Conservation (phyloP, 2,888 invertebrate genomes). For the Oxystoma pomonae region DNA sequence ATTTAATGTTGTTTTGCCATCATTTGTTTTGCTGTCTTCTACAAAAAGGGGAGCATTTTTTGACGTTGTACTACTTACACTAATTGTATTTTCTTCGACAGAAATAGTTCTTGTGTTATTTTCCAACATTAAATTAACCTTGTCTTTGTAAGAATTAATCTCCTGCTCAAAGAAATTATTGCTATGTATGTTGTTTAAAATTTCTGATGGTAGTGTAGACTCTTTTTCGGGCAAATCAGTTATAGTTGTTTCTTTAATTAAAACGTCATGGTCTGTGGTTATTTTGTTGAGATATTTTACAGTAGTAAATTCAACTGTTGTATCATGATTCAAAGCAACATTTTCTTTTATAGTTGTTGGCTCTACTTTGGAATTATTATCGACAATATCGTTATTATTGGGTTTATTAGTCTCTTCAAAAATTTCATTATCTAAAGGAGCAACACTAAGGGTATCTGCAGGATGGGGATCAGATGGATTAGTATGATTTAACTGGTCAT, state of each 20-base stretch:
- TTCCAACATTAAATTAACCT: background rate
- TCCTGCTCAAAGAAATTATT: constrained; percentile 35
- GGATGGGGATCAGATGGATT: constrained; percentile 49
- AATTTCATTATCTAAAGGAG: constrained; percentile 29
- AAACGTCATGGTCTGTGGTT: background rate
- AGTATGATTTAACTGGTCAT: constrained; percentile 50
- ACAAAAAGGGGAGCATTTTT: background rate
- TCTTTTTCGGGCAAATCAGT: constrained; percentile 5
- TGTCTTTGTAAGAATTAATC: background rate
- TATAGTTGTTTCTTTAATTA: background rate
- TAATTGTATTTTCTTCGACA: background rate
- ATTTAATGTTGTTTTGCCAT: background rate
- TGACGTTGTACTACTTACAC: background rate
- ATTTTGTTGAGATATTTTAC: background rate
- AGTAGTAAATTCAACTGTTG: background rate
- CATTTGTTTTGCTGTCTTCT: background rate
- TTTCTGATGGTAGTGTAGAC: constrained; percentile 34
- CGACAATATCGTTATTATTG: background rate
- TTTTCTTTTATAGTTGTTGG: background rate
- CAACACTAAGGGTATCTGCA: constrained; percentile 32
- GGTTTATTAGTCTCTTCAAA: constrained; percentile 8
- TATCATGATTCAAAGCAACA: background rate
- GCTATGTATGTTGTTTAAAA: constrained; percentile 42
- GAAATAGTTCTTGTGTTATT: constrained; percentile 2
- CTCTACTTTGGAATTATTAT: background rate